Percentiles rank a stretch among this genome's conserved stretches.
Conservation (phyloP, 2,113 vertebrate species). For the Spilogale gracilis region DNA sequence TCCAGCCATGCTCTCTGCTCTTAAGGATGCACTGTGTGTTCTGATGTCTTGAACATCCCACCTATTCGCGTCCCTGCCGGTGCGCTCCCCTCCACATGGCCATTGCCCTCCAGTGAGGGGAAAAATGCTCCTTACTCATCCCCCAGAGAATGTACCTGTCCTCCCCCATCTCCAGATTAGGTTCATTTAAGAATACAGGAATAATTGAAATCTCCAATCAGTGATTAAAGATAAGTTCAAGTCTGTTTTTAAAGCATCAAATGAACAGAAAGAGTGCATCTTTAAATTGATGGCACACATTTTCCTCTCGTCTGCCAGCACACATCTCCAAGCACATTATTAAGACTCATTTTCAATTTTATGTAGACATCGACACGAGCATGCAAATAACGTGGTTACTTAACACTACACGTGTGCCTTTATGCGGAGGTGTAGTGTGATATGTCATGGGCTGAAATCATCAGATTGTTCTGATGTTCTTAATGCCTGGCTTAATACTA, state of each 20-base stretch:
- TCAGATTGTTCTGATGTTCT: not conserved
- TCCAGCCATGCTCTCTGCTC: not conserved
- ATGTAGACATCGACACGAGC: not conserved
- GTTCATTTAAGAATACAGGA: not conserved
- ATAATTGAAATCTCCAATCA: not conserved
- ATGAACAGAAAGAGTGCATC: constrained; percentile 78
- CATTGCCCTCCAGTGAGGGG: fast-evolving
- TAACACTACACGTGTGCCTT: fast-evolving
- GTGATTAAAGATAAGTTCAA: not conserved
- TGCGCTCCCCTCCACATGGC: fast-evolving
- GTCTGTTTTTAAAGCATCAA: not conserved
- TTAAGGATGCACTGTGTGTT: constrained; percentile 76
- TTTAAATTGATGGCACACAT: constrained; percentile 67
- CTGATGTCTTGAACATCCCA: not conserved
- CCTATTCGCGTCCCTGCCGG: not conserved
- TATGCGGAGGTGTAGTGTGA: not conserved
- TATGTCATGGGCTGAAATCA: not conserved
- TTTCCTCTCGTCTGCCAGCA: not conserved
- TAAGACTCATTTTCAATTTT: constrained; percentile 43
- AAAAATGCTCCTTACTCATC: not conserved
- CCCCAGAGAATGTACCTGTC: not conserved
- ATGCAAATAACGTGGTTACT: not conserved
- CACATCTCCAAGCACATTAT: not conserved
- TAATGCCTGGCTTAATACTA: not conserved
- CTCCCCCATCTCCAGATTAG: not conserved